Evolutionary conservation across 2,888 invertebrate genomes (phyloP).

Genomic region (Troides aeacus): DNA sequence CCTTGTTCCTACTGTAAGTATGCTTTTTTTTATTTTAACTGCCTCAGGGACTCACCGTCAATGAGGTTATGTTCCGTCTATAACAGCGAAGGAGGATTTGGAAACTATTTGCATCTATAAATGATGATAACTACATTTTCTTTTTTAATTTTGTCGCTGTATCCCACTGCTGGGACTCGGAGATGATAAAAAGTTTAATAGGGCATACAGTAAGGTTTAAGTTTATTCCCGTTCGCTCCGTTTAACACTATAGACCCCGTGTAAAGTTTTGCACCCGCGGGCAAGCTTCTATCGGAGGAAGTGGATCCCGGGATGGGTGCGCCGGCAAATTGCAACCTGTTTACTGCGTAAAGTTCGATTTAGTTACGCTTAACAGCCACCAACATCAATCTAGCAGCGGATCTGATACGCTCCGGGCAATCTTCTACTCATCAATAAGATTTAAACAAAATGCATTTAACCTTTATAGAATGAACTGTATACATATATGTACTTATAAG

Average conservation of each 20-base stretch:
- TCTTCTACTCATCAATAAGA: conserved; percentile 1
- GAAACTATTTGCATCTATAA: no score
- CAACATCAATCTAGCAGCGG: not conserved
- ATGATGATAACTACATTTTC: no score
- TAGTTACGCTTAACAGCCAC: conserved; percentile 17
- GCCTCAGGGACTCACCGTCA: no score
- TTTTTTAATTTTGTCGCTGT: no score
- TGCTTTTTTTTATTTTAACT: no score
- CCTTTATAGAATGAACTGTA: not conserved
- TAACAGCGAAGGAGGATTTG: no score
- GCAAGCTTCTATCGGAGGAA: conserved; percentile 22
- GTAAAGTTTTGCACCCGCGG: conserved; percentile 16
- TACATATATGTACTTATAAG: not conserved
- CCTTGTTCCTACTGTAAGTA: no score
- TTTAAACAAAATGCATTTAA: not conserved
- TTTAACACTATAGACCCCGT: not conserved
- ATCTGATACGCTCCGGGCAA: not conserved
- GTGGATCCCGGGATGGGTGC: conserved; percentile 13
- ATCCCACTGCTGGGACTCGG: no score
- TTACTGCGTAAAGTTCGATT: conserved; percentile 24
- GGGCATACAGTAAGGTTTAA: not conserved
- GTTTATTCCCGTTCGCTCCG: not conserved
- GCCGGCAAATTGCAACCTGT: conserved; percentile 25
- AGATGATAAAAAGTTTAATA: not conserved
- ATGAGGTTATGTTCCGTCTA: no score